phyloP scores from a whole-genome alignment of 2,888 invertebrate species.

The Hofmannophila pseudospretella region DNA sequence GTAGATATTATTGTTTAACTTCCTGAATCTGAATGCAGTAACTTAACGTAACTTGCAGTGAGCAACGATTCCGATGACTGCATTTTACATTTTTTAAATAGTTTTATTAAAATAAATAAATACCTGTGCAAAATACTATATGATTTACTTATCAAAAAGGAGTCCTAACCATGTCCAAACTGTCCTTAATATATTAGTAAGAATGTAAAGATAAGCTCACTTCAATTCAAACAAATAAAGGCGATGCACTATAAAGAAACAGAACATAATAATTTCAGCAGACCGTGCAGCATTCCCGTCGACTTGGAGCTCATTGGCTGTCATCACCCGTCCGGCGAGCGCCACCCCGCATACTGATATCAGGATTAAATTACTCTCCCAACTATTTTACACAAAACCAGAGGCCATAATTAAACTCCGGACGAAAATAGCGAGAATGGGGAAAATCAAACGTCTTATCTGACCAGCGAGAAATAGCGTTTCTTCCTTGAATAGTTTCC shows the following conservation, averaged over 20 bases:
- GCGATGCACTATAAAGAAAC: slow-evolving; percentile 7
- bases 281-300: slow-evolving; percentile 26
- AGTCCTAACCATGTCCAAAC: no score
- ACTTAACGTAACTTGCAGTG: no score
- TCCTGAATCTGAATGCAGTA: no score
- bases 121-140: no score
- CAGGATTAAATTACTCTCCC: slow-evolving; percentile 72
- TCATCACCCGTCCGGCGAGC: slow-evolving; percentile 47
- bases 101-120: no score
- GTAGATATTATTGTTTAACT: no score
- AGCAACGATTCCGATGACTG: no score
- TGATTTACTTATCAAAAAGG: no score
- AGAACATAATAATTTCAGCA: slow-evolving; percentile 35
- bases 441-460: slow-evolving; percentile 76
- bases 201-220: no score
- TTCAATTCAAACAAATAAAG: slow-evolving; percentile 28
- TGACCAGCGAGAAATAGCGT: slow-evolving; percentile 73
- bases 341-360: slow-evolving; percentile 68
- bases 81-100: no score
- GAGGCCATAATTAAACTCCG: slow-evolving; percentile 75
- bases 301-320: slow-evolving; percentile 41
- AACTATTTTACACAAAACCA: slow-evolving; percentile 77
- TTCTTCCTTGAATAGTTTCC: slow-evolving; percentile 72
- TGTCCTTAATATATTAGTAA: no score
- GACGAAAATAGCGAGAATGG: slow-evolving; percentile 49